Evolutionary conservation across 2,888 invertebrate genomes (phyloP), one percentile per base, ranked within the genome.

Genomic region (Pollenia labialis): DNA sequence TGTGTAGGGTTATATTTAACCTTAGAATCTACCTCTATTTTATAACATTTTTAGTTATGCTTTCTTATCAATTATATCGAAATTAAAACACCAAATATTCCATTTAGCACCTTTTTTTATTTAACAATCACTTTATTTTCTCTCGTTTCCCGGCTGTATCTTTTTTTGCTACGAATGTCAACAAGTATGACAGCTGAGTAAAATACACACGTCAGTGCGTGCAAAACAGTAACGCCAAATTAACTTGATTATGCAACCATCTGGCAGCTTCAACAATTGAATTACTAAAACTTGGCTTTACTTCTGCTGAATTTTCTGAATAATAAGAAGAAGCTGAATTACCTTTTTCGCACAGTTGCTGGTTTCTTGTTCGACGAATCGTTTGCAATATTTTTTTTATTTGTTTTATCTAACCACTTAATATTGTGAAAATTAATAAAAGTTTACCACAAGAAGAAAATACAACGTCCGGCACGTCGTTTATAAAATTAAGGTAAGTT

Each of bases 191-290:
- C 83, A 86, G 82, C 66, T 76, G 80, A 56, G 42, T 32, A 50
- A 64, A 56, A 66, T 40, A 74, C 64, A 82, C 86, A 86, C 82
- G 86, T 86, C 83, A 86, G 74, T 75, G 50, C 10, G 74, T 75
- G 50, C 10, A 23, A 14, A 46, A n/a, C 1, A 4, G 18, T 46
- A 40, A 23, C 64, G 44, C 64, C 71, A 83, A 44, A 18, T 44
- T 10, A 10, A 14, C 14, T 23, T 48, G n/a, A 0, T 7, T 14
- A 23, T n/a, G 0, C 12, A 40, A 23, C 42, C 10, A 14, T 80
- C 44, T 46, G 71, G 81, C 11, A 81, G 10, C 32, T 6, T 11
- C 56, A 40, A 6, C 9, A 14, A 4, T 56, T 12, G 7, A 18
- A 58, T 7, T 6, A 1, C 10, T 32, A 32, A 52, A 66, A 71